phyloP scores from a whole-genome alignment of 2,113 vertebrate genomes.

The Aramus guarauna region DNA sequence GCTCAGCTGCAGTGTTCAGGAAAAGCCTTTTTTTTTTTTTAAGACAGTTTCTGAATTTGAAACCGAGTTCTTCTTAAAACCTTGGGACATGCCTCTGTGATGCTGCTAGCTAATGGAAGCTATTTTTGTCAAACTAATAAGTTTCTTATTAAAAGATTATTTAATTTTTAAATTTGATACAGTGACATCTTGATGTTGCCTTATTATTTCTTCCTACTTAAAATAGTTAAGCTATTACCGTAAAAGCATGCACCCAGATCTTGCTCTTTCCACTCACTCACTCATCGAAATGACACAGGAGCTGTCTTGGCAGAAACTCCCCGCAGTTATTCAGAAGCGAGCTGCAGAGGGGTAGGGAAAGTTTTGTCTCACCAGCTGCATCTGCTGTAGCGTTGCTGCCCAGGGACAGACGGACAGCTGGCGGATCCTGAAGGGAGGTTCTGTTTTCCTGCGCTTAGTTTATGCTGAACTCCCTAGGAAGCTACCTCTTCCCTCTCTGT shows the following conservation, averaged over 20 bases:
- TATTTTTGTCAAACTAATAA: neutral
- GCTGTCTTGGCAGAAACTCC: neutral
- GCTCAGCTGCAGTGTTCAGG: neutral
- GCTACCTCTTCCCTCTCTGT: neutral
- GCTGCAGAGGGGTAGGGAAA: neutral
- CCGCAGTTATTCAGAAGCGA: neutral
- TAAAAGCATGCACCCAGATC: neutral
- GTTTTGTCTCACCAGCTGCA: neutral
- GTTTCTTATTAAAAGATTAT: conserved; percentile 52
- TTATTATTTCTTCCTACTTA: neutral
- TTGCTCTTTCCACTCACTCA: neutral
- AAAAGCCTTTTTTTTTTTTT: neutral
- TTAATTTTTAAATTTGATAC: conserved; percentile 11
- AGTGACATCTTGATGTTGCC: neutral
- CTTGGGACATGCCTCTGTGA: neutral
- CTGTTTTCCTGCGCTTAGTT: neutral
- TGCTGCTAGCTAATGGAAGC: conserved; percentile 21
- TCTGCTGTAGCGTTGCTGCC: neutral
- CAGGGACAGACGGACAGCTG: neutral
- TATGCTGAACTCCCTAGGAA: neutral
- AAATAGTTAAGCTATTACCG: neutral
- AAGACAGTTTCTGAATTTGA: neutral
- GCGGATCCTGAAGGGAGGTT: neutral
- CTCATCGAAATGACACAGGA: neutral
- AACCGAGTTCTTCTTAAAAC: neutral